These are phyloP conservation scores for Cryptomyrus ogoouensis DNA, from an alignment of 2,113 vertebrate species.

Conservation along the genomic window DNA sequence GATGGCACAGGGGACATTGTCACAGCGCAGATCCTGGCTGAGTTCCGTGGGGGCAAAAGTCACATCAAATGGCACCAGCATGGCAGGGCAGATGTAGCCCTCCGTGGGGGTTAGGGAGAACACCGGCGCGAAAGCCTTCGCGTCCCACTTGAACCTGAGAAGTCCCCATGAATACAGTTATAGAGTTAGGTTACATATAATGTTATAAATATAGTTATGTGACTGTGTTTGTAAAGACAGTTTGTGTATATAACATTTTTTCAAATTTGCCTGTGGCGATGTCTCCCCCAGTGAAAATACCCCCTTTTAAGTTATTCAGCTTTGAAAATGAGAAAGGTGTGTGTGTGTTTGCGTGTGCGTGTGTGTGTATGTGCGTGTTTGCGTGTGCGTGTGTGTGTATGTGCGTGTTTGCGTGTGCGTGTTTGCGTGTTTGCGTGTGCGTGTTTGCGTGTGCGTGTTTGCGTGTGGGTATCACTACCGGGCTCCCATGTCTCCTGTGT, in stretches of 20 bases:
- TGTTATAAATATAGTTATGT: background rate
- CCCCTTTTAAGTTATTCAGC: background rate
- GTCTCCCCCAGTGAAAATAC: background rate
- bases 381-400: background rate
- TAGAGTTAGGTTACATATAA: background rate
- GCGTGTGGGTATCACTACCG: conserved; percentile 24
- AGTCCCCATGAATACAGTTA: background rate
- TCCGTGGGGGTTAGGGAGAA: conserved; percentile 67
- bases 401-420: background rate
- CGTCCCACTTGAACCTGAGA: conserved; percentile 76
- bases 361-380: background rate
- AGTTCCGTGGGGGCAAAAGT: conserved; percentile 65
- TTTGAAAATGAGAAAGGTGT: background rate
- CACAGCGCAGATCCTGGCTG: conserved; percentile 54
- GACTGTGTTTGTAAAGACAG: background rate
- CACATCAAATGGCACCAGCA: conserved; percentile 63
- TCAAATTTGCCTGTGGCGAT: background rate
- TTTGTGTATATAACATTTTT: background rate
- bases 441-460: background rate
- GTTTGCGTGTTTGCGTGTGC: background rate
- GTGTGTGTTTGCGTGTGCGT: background rate
- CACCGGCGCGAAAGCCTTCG: conserved; percentile 55
- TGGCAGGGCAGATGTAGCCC: conserved; percentile 71
- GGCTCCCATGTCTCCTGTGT: conserved; percentile 67
- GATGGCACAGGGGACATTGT: conserved; percentile 66